Evolutionary conservation across 2,888 invertebrate genomes (phyloP), one percentile per base, ranked within the genome.

Genomic region (Dendrolimus houi): DNA sequence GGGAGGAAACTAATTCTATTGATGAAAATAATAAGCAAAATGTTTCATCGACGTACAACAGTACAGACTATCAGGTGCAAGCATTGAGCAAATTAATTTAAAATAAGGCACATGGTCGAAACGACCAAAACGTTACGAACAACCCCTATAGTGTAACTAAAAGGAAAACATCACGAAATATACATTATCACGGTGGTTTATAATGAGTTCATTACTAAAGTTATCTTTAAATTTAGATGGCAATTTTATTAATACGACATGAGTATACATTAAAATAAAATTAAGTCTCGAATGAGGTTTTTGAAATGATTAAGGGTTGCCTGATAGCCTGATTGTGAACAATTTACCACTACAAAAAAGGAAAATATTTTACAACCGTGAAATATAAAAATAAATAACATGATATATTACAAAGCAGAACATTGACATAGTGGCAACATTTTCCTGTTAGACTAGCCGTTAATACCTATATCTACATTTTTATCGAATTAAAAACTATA

Each of bases 401-500:
- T 57, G 61, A 71, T 86, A 87, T 86, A 81, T 79, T 87, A 88
- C 85, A 88, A 87, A 87, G 86, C 85, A 83, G 83, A 85, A 87
- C 81, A 85, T 85, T 81, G 86, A 85, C 83, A 74, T 72, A 83
- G 87, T 85, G 87, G 87, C 88, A 87, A 87, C 85, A 85, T 83
- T 83, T 87, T 84, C 80, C 81, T 81, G 85, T 85, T 80, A 84
- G 89, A 89, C 89, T 89, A 89, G 89, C 83, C 75, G 76, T 84
- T 85, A 82, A 81, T 83, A 85, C 83, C 81, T 83, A 83, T 85
- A 82, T 83, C 85, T 85, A 85, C 78, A 82, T 70, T 71, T 77
- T 58, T 71, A 72, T 73, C 74, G 70, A 71, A 68, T 73, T 75
- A 75, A 70, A 66, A 79, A 74, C 67, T 69, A 65, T 66, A 62